These are phyloP conservation scores for Drosophila kanekoi DNA, from an alignment of 2,888 invertebrate genomes.

Conservation along the genomic window DNA sequence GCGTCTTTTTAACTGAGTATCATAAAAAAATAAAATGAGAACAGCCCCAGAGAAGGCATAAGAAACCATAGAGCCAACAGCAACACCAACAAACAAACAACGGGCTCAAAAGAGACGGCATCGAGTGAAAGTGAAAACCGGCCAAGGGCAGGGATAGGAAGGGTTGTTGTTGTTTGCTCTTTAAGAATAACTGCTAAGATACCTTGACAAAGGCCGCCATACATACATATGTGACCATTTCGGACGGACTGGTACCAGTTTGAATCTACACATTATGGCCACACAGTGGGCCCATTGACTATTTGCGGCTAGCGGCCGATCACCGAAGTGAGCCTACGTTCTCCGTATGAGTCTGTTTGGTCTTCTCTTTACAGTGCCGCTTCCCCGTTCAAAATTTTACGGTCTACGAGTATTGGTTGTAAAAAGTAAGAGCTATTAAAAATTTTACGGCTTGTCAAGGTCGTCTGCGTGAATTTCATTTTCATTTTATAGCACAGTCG, in stretches of 20 bases:
- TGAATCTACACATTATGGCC: conserved; percentile 59
- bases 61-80: conserved; percentile 39
- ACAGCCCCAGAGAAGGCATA: conserved; percentile 47
- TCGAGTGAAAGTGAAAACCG: conserved; percentile 42
- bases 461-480: conserved; percentile 83
- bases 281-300: conserved; percentile 66
- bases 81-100: neutral
- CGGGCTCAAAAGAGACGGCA: conserved; percentile 6
- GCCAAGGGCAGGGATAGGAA: conserved; percentile 8
- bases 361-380: conserved; percentile 45
- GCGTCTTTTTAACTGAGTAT: conserved; percentile 47
- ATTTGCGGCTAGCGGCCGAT: conserved; percentile 68
- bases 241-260: conserved; percentile 38
- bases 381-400: conserved; percentile 59
- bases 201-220: neutral
- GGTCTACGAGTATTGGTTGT: conserved; percentile 74
- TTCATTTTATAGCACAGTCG: conserved; percentile 63
- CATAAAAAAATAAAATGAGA: conserved; percentile 71
- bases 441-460: conserved; percentile 84
- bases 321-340: conserved; percentile 40
- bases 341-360: conserved; percentile 10
- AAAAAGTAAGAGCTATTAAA: conserved; percentile 85
- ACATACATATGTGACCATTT: conserved; percentile 18
- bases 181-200: conserved; percentile 1
- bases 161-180: conserved; percentile 19